phyloP scores from a whole-genome alignment of 2,888 invertebrate species.

The Cecidostiba fungosa region DNA sequence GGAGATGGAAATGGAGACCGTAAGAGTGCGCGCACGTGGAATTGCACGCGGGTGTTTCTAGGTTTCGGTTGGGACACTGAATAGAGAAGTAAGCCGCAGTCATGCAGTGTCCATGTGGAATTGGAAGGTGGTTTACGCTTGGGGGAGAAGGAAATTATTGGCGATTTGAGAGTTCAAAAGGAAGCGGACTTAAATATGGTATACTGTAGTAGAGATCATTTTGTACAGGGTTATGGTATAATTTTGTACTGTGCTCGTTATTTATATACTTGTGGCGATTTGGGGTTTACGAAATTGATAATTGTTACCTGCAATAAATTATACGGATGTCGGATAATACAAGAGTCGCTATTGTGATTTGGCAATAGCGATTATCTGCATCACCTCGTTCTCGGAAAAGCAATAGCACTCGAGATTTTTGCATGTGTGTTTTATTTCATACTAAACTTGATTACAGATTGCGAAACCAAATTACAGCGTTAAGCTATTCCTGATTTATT shows the following conservation, averaged over 20 bases:
- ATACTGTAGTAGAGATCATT: neutral
- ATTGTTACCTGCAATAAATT: neutral
- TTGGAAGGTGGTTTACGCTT: neutral
- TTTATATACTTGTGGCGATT: neutral
- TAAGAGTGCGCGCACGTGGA: constrained; percentile 14
- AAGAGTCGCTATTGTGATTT: neutral
- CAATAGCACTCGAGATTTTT: neutral
- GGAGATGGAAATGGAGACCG: constrained; percentile 18
- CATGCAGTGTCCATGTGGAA: neutral
- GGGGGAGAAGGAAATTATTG: neutral
- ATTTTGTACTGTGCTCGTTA: too few relatives aligned
- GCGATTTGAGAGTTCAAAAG: neutral
- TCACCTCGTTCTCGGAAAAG: neutral
- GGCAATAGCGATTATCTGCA: neutral
- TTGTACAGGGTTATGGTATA: too few relatives aligned
- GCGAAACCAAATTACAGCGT: neutral
- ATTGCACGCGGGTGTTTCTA: constrained; percentile 24
- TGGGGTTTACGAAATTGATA: too few relatives aligned
- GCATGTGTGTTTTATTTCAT: neutral
- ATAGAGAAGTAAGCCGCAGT: constrained; percentile 26
- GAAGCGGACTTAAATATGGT: neutral
- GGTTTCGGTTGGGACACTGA: neutral
- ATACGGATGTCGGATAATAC: neutral
- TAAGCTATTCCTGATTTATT: neutral
- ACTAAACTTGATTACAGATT: neutral